Percentiles rank a stretch among this genome's conserved stretches.
Conservation (phyloP, 64 coral and sea anemone genomes). For the Dendrophyllia cribrosa region DNA sequence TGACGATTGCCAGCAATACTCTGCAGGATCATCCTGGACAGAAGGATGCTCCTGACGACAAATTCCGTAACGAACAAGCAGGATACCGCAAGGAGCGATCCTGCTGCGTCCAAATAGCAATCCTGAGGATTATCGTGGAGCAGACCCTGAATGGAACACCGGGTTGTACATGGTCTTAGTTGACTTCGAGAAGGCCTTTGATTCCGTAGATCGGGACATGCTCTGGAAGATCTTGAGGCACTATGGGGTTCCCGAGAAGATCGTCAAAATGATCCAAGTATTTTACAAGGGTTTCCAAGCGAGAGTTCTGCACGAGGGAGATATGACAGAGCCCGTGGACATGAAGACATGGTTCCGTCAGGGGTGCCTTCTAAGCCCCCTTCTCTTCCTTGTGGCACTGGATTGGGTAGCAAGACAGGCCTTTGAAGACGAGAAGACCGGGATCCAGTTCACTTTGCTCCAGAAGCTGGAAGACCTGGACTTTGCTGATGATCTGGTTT, state of each 20-base stretch:
- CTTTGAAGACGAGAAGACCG: too few species aligned
- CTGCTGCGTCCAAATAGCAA: constrained; percentile 23
- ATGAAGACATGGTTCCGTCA: constrained; percentile 3
- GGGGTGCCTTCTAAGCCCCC: constrained; percentile 32
- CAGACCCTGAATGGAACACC: not conserved
- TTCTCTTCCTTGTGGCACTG: constrained; percentile 22
- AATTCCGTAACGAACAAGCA: not conserved
- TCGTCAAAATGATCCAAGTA: constrained; percentile 4
- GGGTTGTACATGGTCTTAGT: not conserved
- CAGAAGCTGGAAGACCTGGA: constrained; percentile 26
- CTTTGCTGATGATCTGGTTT: constrained; percentile 22
- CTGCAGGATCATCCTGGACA: constrained; percentile 33
- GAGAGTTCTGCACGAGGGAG: too few species aligned
- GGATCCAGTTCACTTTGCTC: not conserved
- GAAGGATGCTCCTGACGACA: not conserved
- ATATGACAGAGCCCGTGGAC: not conserved
- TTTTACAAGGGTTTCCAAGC: constrained; percentile 12
- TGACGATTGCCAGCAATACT: constrained; percentile 10
- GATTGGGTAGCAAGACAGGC: constrained; percentile 12
- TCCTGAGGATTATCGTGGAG: constrained; percentile 8
- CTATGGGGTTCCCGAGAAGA: not conserved
- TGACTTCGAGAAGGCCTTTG: constrained; percentile 9
- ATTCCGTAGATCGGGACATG: not conserved
- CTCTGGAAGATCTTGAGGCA: constrained; percentile 17
- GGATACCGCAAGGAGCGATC: not conserved